Evolutionary conservation across 2,113 vertebrate genomes (phyloP), one percentile per base, ranked within the genome.

Genomic region (Panurus biarmicus): DNA sequence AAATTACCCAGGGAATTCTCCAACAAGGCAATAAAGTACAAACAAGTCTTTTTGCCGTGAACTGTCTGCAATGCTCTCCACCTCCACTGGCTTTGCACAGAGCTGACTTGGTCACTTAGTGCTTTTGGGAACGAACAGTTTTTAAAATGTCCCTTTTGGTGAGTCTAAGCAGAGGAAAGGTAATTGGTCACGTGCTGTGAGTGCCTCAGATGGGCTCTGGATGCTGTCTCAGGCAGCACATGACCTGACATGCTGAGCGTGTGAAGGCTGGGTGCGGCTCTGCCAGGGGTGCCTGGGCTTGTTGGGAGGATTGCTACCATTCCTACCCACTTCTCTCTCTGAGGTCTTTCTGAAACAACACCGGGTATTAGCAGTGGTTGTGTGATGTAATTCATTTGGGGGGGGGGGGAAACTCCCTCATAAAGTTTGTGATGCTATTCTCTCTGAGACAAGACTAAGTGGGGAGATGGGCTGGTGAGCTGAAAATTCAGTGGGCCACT

Each of bases 281-380:
- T 94, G 71, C 95, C 87, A 67, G 54, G 3, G 51, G 40, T 94
- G 93, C 79, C 95, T 36, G 78, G 85, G 85, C 95, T 95, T 96
- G 95, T 86, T 24, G 38, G 48, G 44, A 94, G 72, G 48, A 81
- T 93, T 95, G 36, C 56, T 96, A 53, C 92, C 78, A 48, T 95
- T 96, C 85, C 92, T 86, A n/a, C 61, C 57, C 22, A 2, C 45
- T 74, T 80, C 64, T 80, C 2, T 18, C 56, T 74, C 79, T 83
- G 71, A 83, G 65, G 48, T 91, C 70, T 74, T 91, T 57, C 67
- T 73, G 72, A 70, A 91, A 57, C 87, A 95, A 11, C 56, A 58
- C 0, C 0, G 50, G 29, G 17, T 62, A 17, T 81, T 60, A 38
- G 50, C 69, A 76, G 11, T 20, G 31, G 11, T 48, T 31, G 19